These are phyloP conservation scores for Stigmatopora nigra DNA, from an alignment of 2,113 vertebrate genomes.

Conservation along the genomic window DNA sequence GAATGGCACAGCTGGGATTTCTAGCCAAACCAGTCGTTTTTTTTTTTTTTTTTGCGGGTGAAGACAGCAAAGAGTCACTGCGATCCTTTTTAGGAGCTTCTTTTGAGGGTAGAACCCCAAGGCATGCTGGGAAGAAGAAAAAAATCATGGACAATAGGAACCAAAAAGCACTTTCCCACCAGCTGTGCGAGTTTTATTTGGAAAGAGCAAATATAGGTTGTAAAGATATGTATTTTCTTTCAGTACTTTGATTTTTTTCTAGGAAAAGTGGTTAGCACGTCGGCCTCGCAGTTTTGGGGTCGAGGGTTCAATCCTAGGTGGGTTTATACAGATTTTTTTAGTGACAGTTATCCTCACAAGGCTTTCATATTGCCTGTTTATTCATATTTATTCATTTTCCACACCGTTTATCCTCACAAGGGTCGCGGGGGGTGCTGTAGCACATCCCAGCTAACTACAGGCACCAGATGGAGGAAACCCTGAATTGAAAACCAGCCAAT, in stretches of 20 bases:
- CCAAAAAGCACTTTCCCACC: constrained; percentile 53
- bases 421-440: too few relatives aligned
- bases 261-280: not conserved
- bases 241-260: constrained; percentile 33
- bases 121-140: constrained; percentile 43
- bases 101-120: constrained; percentile 5
- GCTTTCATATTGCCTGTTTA: too few relatives aligned
- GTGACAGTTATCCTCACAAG: too few relatives aligned
- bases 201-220: constrained; percentile 15
- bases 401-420: too few relatives aligned
- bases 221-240: constrained; percentile 4
- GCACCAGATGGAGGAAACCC: too few relatives aligned
- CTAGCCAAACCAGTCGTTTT: not conserved
- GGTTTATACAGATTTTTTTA: too few relatives aligned
- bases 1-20: constrained; percentile 8
- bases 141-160: constrained; percentile 39
- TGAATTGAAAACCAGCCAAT: too few relatives aligned
- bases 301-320: too few relatives aligned
- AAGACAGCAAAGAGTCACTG: not conserved
- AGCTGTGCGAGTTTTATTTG: constrained; percentile 13
- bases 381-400: too few relatives aligned
- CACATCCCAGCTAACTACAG: too few relatives aligned
- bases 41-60: too few relatives aligned
- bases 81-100: not conserved
- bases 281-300: too few relatives aligned